Evolutionary conservation across 2,888 invertebrate species (phyloP), one percentile per base, ranked within the genome.

Genomic region (Drosophila tanythrix): DNA sequence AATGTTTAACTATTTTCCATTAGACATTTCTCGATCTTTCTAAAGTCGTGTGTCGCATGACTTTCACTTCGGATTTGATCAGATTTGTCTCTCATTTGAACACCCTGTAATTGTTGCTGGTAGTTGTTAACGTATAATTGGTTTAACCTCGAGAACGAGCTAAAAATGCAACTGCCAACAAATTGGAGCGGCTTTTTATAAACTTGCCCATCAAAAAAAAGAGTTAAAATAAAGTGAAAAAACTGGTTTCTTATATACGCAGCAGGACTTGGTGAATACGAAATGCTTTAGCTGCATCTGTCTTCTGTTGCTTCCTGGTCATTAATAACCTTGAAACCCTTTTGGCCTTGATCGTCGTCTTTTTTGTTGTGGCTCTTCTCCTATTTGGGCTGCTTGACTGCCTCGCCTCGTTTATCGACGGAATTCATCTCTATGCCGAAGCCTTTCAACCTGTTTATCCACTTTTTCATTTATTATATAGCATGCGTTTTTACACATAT

Each of bases 301-400:
- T 25, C n/a, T 29, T 35, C 48, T 46, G 50, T 43, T 40, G 57
- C 82, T 81, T 73, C 67, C 70, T 87, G 66, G 52, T 76, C 75
- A 75, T 77, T 88, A 70, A 72, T 76, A 84, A 84, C 86, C 89
- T 86, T 86, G 89, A 88, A 77, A 77, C 76, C 85, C 78, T 80
- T 77, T 75, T 88, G 89, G 76, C 86, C 89, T 89, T 89, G 88
- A 88, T 78, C 55, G 62, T 27, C 46, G 46, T 4, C 27, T 8
- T 74, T 64, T 60, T 48, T 51, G 38, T 48, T 27, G 18, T 21
- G 38, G 13, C 38, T 31, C 27, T 35, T 43, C 40, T 40, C 25
- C 38, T 53, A 29, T 25, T 48, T n/a, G 50, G 40, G 25, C 36
- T 21, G 35, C 36, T 27, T 52, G 25, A 18, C 52, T 56, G 46